Conservation (phyloP, 2,113 vertebrate genomes). For the Mus musculus region GRCm39 chr14:26290501-26291000, state of each 20-base stretch:
- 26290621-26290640: too few species aligned
- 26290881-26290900: background rate
- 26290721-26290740: background rate
- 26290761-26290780: background rate
- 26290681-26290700: background rate
- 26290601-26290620: background rate
- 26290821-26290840: background rate
- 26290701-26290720: background rate
- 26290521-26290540: background rate
- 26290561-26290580: background rate
- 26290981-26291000: background rate
- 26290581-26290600: background rate
- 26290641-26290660: background rate
- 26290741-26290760: background rate
- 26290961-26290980: background rate
- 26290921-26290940: too few species aligned
- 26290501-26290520: background rate
- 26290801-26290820: background rate
- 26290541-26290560: background rate
- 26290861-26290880: slow-evolving; percentile 22
- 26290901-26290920: background rate
- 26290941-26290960: background rate
- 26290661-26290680: background rate
- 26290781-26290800: background rate
- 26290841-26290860: slow-evolving; percentile 9